Conservation (phyloP, 2,888 invertebrate species). For the Callyntrura guangdongensis region DNA sequence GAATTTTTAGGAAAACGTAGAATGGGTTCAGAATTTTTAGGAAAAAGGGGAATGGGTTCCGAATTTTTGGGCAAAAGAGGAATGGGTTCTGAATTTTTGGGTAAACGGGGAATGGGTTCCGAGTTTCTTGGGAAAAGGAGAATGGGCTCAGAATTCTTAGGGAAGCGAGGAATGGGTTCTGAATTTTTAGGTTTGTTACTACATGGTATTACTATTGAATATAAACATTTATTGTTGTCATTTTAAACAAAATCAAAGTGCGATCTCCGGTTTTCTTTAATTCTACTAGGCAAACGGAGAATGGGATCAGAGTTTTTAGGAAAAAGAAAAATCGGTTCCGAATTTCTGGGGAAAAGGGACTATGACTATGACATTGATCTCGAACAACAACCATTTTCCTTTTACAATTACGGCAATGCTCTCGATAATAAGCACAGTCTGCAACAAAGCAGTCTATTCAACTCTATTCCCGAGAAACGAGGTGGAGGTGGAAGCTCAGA, state of each 20-base stretch:
- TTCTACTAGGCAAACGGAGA: slow-evolving; percentile 76
- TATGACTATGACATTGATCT: slow-evolving; percentile 10
- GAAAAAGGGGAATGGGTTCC: slow-evolving; percentile 80
- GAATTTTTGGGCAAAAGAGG: slow-evolving; percentile 76
- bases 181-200: slow-evolving; percentile 81
- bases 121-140: slow-evolving; percentile 80
- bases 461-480: slow-evolving; percentile 71
- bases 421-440: background rate
- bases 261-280: no score
- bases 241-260: background rate
- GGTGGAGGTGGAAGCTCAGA: slow-evolving; percentile 82
- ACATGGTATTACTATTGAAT: background rate
- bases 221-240: background rate
- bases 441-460: background rate
- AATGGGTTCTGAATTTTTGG: slow-evolving; percentile 78
- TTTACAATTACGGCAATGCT: background rate
- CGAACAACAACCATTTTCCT: background rate
- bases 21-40: slow-evolving; percentile 83
- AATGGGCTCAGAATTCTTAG: slow-evolving; percentile 82
- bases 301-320: slow-evolving; percentile 82
- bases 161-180: slow-evolving; percentile 78
- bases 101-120: slow-evolving; percentile 79
- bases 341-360: slow-evolving; percentile 58
- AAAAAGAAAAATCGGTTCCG: slow-evolving; percentile 81
- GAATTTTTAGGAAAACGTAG: slow-evolving; percentile 81